A percentile compares a stretch with the other conserved stretches of the same genome.
Evolutionary conservation across 2,797 vertebrate genomes (phyloP).

Genomic region (Carcharodon carcharias): DNA sequence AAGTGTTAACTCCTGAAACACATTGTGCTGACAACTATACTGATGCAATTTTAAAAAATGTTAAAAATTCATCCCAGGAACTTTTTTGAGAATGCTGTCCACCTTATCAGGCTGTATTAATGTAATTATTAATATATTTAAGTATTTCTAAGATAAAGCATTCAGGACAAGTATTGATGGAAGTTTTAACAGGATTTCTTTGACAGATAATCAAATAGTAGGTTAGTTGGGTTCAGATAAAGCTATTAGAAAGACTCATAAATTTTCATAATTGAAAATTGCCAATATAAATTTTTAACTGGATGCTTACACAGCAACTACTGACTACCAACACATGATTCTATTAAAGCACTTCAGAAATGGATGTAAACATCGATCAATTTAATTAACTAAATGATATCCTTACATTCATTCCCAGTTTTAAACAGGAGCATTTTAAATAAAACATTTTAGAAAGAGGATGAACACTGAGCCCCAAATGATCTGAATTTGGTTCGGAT

Average conservation of each 20-base stretch:
- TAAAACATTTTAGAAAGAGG: not conserved
- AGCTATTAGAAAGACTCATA: slow-evolving; percentile 34
- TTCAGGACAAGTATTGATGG: not conserved
- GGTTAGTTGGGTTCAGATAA: slow-evolving; percentile 3
- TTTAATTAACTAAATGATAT: slow-evolving; percentile 3
- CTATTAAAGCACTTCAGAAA: slow-evolving; percentile 11
- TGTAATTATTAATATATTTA: slow-evolving; percentile 25
- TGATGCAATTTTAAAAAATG: not conserved
- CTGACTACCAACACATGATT: not conserved
- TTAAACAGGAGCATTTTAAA: not conserved
- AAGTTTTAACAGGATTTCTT: not conserved
- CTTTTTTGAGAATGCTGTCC: not conserved
- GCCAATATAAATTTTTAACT: slow-evolving; percentile 29
- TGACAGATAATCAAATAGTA: slow-evolving; percentile 12
- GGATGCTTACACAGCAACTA: slow-evolving; percentile 26
- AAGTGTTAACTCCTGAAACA: slow-evolving; percentile 5
- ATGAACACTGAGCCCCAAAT: not conserved
- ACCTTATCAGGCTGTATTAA: not conserved
- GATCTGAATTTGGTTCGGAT: not conserved
- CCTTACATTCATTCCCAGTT: not conserved
- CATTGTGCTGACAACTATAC: not conserved
- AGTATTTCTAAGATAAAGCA: not conserved
- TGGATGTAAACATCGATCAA: not conserved
- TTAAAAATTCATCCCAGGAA: slow-evolving; percentile 13
- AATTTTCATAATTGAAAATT: slow-evolving; percentile 36